Percentiles rank a stretch among this genome's conserved stretches.
These are phyloP conservation scores for Ichneumoninae sp. DNA, from an alignment of 2,888 invertebrate species.

Conservation along the genomic window DNA sequence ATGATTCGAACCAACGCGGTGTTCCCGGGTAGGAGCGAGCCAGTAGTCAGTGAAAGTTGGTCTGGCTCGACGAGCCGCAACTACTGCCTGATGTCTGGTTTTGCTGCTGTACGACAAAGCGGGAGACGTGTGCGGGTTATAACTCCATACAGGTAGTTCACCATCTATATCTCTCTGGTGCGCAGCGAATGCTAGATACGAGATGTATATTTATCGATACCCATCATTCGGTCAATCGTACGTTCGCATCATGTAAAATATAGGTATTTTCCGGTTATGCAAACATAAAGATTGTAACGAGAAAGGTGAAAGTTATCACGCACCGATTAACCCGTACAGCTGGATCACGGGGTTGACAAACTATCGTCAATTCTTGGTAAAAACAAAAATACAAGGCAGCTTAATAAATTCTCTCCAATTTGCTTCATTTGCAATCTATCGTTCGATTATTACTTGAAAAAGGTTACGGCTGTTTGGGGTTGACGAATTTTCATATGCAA, in stretches of 20 bases:
- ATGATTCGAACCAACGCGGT: slow-evolving; percentile 76
- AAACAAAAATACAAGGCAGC: background rate
- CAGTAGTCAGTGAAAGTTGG: slow-evolving; percentile 80
- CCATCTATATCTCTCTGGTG: background rate
- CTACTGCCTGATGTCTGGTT: slow-evolving; percentile 35
- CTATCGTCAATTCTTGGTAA: background rate
- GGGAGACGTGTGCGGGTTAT: slow-evolving; percentile 12
- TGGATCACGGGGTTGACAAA: background rate
- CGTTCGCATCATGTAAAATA: background rate
- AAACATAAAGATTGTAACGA: background rate
- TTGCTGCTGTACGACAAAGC: slow-evolving; percentile 13
- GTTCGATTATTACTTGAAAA: background rate
- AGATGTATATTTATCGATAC: slow-evolving; percentile 7
- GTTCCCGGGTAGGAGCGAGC: slow-evolving; percentile 67
- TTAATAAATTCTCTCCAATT: background rate
- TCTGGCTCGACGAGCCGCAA: slow-evolving; percentile 52
- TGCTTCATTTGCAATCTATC: background rate
- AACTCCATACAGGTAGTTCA: background rate
- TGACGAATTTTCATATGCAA: no score
- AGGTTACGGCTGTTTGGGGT: background rate
- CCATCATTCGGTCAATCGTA: background rate
- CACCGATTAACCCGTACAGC: slow-evolving; percentile 20
- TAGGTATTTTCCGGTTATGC: background rate
- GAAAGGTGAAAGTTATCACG: slow-evolving; percentile 52
- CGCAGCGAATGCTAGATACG: background rate